Base-by-base conservation (phyloP, 1,140 invertebrate genomes). In the Aphelinus atriplicis region DNA sequence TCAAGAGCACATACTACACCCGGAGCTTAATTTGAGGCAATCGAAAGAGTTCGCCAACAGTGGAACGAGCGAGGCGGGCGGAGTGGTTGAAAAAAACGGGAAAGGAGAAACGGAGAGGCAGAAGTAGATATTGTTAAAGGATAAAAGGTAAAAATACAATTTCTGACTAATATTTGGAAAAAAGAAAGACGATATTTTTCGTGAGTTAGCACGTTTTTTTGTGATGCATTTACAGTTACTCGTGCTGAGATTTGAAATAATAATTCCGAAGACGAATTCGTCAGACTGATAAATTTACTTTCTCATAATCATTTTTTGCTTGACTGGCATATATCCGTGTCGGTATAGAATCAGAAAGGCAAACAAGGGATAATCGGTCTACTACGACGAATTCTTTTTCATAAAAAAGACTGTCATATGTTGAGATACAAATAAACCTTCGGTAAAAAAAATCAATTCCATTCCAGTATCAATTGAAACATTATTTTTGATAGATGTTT, bases 11-110 rank as follows among this genome's bases (percentile, higher is more conserved):
- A 67, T 71, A 76, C 47, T 10, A 26, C 64, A 42, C 53, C 50
- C 43, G 55, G 48, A 42, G 64, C 69, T 60, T 68, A 78, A 82
- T 81, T 82, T 51, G 68, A 70, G 68, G 77, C 65, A 82, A 81
- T 81, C 81, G 78, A 79, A 79, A 71, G 75, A 43, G 66, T 9
- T 67, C 65, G 45, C 2, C 43, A n/a, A n/a, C 45, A 66, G 51
- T 10, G 7, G 51, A 56, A 2, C 7, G 7, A 46, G 43, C 51
- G 43, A 73, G 5, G 10, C 3, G 77, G 51, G 26, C 58, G 50
- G 55, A 64, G 43, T 70, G 66, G 26, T 26, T 26, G 26, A 26
- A 26, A 75, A 10, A 7, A 53, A 63, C 43, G 46, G 51, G 26
- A 26, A 26, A 26, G 60, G 3, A 53, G 47, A 50, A 51, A 45